Base-by-base conservation (phyloP, 2,888 invertebrate species). In the Drosophila diplacantha region DNA sequence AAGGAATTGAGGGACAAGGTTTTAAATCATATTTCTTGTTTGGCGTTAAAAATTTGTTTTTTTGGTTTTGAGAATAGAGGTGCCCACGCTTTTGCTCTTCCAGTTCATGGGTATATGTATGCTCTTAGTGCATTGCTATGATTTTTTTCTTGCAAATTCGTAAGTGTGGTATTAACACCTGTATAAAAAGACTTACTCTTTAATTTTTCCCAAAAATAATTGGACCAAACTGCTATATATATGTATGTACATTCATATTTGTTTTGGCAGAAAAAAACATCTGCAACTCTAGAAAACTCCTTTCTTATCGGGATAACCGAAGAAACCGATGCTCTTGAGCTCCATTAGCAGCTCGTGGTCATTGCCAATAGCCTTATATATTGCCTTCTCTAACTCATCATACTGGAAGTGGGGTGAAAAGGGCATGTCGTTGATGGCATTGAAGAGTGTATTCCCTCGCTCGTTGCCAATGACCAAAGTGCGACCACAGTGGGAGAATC, bases 361-460 rank as follows among this genome's bases (percentile, higher is more conserved):
- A 1, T 92, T 92, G 39, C 91, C 90, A 29, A 95, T 86, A 2
- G 92, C 91, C 56, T 91, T 91, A 71, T 90, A 90, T 9, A 95
- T 90, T 1, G 93, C 90, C n/a, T 91, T 90, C 43, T 92, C 90
- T 11, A 95, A 87, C 72, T 93, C 89, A 47, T 91, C 90, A 44
- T 90, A 90, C 81, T 93, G 93, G 77, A 92, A 92, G 80, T 91
- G 93, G 0, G 94, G 92, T 0, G 92, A 90, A 74, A 94, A 92
- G 0, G 95, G 94, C 89, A 95, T 93, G 68, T 94, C 93, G 73
- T 93, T 92, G 37, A 95, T 85, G 39, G 92, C 91, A 83, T 92
- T 93, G 1, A 94, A 90, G 73, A 92, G 90, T 0, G 94, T 89
- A 22, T 90, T 90, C 0, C 95, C 95, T 18, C 90, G 87, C 14